Evolutionary conservation across 2,113 vertebrate species (phyloP), one percentile per base, ranked within the genome.

Genomic region (Probosciger aterrimus): DNA sequence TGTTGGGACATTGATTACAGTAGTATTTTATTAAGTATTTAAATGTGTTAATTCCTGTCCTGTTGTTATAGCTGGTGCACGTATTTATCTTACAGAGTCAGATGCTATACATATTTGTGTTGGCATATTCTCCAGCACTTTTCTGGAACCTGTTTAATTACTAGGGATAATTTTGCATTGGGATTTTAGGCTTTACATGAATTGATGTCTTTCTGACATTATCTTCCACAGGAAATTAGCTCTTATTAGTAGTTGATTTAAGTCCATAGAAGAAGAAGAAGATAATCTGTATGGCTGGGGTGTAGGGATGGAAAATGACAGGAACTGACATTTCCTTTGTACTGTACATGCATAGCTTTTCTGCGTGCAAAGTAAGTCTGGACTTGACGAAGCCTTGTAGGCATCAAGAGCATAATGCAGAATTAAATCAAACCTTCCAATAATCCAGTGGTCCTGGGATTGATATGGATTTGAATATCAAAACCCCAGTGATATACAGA

Each of bases 161-260:
- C 55, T 81, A 55, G 13, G 4, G 9, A 75, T 59, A 1, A 4
- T 71, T 77, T 84, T 78, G 31, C 22, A 49, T 25, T 49, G 18
- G 37, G 84, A 78, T 95, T 78, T 92, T 81, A 89, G 60, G 50
- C 46, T 95, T 92, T 89, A 37, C n/a, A 67, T 67, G 24, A 70
- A 82, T 14, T 75, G 37, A 41, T 84, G 60, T 44, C 49, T 59
- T 94, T 88, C 12, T 81, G 53, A 62, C 19, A 39, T 81, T 8
- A 41, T 81, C 14, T 86, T 92, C 24, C 69, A 62, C 20, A 49
- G 68, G 59, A 96, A 92, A 78, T 74, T n/a, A 46, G 15, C 37
- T 88, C 59, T 83, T 63, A 86, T 86, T 81, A 78, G n/a, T 23
- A 70, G 28, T 27, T 93, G 75, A 12, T 87, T 75, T 75, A 92